phyloP scores from a whole-genome alignment of 2,797 vertebrate species.

The Eupleurogrammus muticus region DNA sequence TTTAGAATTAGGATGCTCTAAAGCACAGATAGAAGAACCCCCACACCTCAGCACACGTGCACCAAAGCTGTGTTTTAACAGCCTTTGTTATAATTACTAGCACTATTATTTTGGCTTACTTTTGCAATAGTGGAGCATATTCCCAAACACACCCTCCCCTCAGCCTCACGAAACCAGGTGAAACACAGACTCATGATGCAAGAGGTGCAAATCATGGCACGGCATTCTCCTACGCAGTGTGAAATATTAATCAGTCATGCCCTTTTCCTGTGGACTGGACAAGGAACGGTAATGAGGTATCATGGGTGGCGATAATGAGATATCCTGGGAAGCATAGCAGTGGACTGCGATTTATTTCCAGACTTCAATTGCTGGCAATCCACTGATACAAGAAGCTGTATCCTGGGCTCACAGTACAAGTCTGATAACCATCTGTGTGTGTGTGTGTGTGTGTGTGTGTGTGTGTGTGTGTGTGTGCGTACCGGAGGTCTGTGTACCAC shows the following conservation, averaged over 20 bases:
- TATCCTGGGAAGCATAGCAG: constrained; percentile 56
- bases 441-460: constrained; percentile 10
- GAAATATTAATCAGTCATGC: constrained; percentile 76
- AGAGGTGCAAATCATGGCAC: constrained; percentile 25
- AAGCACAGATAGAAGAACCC: too few relatives aligned
- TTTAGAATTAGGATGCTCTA: too few relatives aligned
- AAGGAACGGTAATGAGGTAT: constrained; percentile 68
- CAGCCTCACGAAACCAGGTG: background rate
- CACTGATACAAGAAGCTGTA: constrained; percentile 22
- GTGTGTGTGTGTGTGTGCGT: constrained; percentile 71
- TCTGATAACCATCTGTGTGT: constrained; percentile 33
- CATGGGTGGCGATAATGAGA: constrained; percentile 78
- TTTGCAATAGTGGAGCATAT: too few relatives aligned
- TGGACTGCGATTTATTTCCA: constrained; percentile 53
- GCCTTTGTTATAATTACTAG: too few relatives aligned
- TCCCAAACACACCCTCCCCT: background rate
- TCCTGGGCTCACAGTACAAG: constrained; percentile 28
- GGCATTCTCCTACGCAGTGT: constrained; percentile 41
- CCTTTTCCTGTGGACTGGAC: constrained; percentile 75
- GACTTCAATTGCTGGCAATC: constrained; percentile 27
- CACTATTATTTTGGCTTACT: too few relatives aligned
- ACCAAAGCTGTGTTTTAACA: too few relatives aligned
- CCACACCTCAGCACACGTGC: too few relatives aligned
- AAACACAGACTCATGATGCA: constrained; percentile 1
- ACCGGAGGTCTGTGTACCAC: constrained; percentile 94